Evolutionary conservation across 2,113 vertebrate species (phyloP).

Genomic region (Callithrix jacchus): DNA sequence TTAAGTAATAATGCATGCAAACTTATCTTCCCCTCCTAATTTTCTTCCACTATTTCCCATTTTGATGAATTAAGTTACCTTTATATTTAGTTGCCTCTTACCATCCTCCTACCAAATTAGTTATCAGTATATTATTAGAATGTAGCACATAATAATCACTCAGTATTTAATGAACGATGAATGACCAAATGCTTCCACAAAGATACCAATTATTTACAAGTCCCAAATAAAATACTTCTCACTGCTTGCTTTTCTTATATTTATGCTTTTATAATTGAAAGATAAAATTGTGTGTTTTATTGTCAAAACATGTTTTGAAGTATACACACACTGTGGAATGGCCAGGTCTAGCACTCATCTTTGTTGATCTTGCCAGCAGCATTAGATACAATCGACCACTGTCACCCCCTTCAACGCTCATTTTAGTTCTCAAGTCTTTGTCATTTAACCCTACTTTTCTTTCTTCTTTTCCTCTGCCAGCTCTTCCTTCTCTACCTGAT

Average conservation of each 20-base stretch:
- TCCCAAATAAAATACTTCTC: too few species aligned
- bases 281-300: neutral
- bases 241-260: neutral
- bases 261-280: neutral
- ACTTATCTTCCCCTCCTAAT: neutral
- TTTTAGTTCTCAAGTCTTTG: neutral
- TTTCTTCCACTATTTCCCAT: neutral
- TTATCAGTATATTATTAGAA: neutral
- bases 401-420: too few species aligned
- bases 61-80: neutral
- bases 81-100: neutral
- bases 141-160: neutral
- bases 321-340: neutral
- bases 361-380: neutral
- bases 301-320: neutral
- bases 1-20: neutral
- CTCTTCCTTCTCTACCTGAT: neutral
- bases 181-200: neutral
- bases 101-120: neutral
- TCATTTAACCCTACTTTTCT: neutral
- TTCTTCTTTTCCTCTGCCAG: neutral
- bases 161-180: too few species aligned
- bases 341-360: neutral
- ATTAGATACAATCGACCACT: too few species aligned
- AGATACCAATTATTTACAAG: neutral